A percentile compares a stretch with the other conserved stretches of the same genome.
phyloP scores from a whole-genome alignment of 2,888 invertebrate genomes.

The Polydrusus cervinus region DNA sequence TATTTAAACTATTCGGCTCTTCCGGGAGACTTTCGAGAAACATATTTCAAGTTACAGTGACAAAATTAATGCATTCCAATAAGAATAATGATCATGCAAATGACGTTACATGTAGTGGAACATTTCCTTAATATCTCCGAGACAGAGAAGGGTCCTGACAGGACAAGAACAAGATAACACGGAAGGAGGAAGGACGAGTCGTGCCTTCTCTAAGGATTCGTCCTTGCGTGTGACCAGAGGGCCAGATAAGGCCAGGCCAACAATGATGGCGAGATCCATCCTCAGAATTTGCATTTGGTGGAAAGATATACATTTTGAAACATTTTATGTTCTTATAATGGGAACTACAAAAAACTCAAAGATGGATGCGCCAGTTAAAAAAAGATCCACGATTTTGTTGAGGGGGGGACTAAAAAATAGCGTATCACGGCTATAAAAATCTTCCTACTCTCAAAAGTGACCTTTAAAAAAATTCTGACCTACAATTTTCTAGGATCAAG shows the following conservation, averaged over 20 bases:
- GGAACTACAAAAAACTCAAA: too few relatives aligned
- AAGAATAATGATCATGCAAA: constrained; percentile 61
- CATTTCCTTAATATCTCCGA: constrained; percentile 62
- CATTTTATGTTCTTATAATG: background rate
- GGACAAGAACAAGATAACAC: constrained; percentile 59
- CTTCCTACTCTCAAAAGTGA: too few relatives aligned
- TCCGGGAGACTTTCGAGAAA: constrained; percentile 16
- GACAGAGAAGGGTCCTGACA: constrained; percentile 63
- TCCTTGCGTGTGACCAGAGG: constrained; percentile 55
- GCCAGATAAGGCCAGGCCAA: constrained; percentile 51
- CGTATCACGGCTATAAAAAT: too few relatives aligned
- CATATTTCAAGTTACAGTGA: constrained; percentile 45
- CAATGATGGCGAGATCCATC: constrained; percentile 39
- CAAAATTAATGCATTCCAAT: constrained; percentile 56
- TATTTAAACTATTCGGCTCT: background rate
- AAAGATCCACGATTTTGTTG: too few relatives aligned
- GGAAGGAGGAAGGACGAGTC: constrained; percentile 51
- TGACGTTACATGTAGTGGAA: constrained; percentile 63
- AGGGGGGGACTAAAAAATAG: too few relatives aligned
- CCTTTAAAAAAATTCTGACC: too few relatives aligned
- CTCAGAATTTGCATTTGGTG: constrained; percentile 48
- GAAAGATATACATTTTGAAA: constrained; percentile 19
- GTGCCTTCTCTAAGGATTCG: constrained; percentile 54
- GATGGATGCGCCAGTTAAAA: too few relatives aligned
- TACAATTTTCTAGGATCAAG: too few relatives aligned